Base-by-base conservation (phyloP, 2,113 vertebrate species). In the Ammospiza caudacuta region DNA sequence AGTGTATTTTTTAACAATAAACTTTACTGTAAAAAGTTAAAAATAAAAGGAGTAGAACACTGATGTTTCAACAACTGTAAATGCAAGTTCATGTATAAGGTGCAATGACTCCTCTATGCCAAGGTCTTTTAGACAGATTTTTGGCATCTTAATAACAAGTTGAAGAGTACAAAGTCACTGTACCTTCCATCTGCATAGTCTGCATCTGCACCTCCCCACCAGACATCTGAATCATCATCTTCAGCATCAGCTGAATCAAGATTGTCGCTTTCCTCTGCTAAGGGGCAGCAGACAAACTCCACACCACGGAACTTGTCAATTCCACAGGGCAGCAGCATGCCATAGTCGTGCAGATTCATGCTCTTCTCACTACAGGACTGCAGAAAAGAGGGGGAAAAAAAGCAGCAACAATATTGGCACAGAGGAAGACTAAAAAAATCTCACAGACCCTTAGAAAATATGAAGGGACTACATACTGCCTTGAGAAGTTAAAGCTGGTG, bases 231-330 rank as follows among this genome's bases (percentile, higher is more conserved):
- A 90, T 99, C 99, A 46, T 99, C 99, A 18, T 98, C 98, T 51
- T 99, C 99, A 9, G 98, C 98, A 22, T 99, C 99, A 3, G 98
- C 97, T 18, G 98, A 99, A 86, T 99, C 99, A 1, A 99, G 92
- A 4, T 96, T 98, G 94, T 99, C 99, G 0, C 97, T 98, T 82
- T 99, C 99, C 2, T 98, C 98, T 0, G 98, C 97, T 92, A 98
- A 88, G 0, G 99, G 99, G 94, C 99, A 99, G 94, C 99, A 99
- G 13, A 99, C 99, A 11, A 99, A 99, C 98, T 99, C 99, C 57
- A 99, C 99, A 3, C 99, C 99, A 31, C 99, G 98, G 96, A 99
- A 99, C 83, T 99, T 99, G 97, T 99, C 99, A 0, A 99, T 99
- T 57, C 99, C 99, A 39, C 99, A 99, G 4, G 99, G 99, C 96